These are phyloP conservation scores for Alcis repandata DNA, from an alignment of 2,888 invertebrate genomes.

Conservation along the genomic window DNA sequence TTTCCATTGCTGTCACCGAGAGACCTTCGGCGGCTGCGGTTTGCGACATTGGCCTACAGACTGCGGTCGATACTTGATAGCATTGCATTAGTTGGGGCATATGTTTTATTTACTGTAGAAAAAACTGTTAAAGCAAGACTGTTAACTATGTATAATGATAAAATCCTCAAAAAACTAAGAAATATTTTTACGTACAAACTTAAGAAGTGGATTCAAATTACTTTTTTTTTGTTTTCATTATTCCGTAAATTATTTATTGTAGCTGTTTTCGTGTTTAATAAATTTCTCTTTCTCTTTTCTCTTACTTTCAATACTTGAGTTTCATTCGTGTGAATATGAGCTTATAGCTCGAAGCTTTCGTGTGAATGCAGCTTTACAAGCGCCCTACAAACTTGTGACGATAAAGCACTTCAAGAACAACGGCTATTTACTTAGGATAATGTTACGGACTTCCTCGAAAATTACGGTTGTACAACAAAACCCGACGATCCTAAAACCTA, in stretches of 20 bases:
- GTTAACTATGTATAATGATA: too few species aligned
- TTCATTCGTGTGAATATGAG: not conserved
- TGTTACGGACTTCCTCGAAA: constrained; percentile 8
- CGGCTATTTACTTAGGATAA: constrained; percentile 14
- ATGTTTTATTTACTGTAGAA: not conserved
- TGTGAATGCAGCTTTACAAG: constrained; percentile 1
- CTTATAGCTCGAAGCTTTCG: not conserved
- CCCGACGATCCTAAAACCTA: not conserved
- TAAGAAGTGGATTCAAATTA: not conserved
- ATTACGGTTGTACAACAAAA: constrained; percentile 3
- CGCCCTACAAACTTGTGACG: constrained; percentile 7
- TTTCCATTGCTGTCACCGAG: constrained; percentile 31
- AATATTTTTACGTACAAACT: too few species aligned
- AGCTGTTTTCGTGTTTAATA: too few species aligned
- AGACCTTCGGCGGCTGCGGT: constrained; percentile 31
- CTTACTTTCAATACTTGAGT: not conserved
- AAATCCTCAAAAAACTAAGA: too few species aligned
- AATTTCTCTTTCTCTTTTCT: too few species aligned
- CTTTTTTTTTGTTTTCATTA: too few species aligned
- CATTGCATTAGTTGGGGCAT: constrained; percentile 18
- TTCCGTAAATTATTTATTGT: too few species aligned
- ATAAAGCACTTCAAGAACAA: constrained; percentile 3
- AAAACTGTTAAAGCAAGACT: not conserved
- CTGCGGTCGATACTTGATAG: constrained; percentile 15
- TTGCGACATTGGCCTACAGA: constrained; percentile 36